Conservation (phyloP, 2,113 vertebrate species). For the Siniperca chuatsi region DNA sequence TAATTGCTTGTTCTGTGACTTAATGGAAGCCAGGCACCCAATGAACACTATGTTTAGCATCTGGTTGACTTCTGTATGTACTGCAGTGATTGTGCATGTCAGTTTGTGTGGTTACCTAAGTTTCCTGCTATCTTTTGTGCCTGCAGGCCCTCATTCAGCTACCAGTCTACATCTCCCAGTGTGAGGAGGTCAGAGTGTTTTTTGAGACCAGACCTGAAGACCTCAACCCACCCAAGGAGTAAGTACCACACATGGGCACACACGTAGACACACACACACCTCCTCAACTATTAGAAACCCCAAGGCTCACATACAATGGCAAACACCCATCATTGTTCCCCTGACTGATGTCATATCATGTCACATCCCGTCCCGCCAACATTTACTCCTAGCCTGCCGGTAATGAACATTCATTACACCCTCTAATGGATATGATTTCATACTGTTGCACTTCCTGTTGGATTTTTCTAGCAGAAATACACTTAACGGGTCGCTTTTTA, state of each 20-base stretch:
- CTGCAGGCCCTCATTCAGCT: constrained; percentile 94
- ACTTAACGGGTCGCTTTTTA: constrained; percentile 22
- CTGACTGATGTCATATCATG: constrained; percentile 38
- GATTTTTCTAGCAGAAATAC: constrained; percentile 38
- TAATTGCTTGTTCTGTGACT: neutral
- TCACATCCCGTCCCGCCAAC: constrained; percentile 9
- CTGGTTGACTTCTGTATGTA: neutral
- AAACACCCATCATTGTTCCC: constrained; percentile 28
- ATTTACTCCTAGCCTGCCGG: constrained; percentile 11
- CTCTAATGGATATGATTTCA: constrained; percentile 65
- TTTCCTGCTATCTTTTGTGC: constrained; percentile 33
- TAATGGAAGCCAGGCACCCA: neutral
- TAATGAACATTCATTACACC: constrained; percentile 58
- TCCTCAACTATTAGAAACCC: neutral
- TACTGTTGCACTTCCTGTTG: constrained; percentile 40
- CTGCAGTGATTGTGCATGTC: constrained; percentile 10
- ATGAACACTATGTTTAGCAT: neutral
- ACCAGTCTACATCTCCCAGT: constrained; percentile 98
- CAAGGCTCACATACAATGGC: neutral
- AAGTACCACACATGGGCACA: constrained; percentile 47
- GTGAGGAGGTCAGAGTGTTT: constrained; percentile 96
- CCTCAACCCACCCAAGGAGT: constrained; percentile 96
- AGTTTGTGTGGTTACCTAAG: neutral
- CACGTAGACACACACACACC: neutral
- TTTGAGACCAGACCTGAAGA: constrained; percentile 98